Evolutionary conservation across 1,140 invertebrate genomes (phyloP).

Genomic region (Aethina tumida): DNA sequence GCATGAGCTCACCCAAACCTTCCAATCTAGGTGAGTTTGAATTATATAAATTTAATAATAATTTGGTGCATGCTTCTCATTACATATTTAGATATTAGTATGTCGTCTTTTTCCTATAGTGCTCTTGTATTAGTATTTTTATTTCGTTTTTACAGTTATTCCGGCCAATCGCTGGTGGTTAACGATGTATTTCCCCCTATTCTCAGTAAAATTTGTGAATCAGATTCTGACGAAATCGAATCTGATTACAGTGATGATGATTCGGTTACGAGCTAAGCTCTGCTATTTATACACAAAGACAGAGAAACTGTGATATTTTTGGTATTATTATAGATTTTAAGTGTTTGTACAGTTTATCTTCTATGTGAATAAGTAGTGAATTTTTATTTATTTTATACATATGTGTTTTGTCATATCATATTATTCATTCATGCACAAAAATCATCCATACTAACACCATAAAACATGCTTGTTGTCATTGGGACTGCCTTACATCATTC

Average conservation of each 20-base stretch:
- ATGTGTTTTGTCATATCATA: slow-evolving; percentile 7
- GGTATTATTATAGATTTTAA: background rate
- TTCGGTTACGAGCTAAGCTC: too few relatives aligned
- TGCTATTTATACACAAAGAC: slow-evolving; percentile 1
- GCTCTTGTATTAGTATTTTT: slow-evolving; percentile 5
- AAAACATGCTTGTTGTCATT: too few relatives aligned
- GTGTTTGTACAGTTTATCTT: slow-evolving; percentile 1
- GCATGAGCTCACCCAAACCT: slow-evolving; percentile 91
- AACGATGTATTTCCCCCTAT: slow-evolving; percentile 81
- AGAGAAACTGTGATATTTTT: slow-evolving; percentile 10
- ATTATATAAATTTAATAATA: slow-evolving; percentile 4
- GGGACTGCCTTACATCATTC: too few relatives aligned
- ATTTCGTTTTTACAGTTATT: slow-evolving; percentile 64
- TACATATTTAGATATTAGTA: slow-evolving; percentile 6
- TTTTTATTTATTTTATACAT: slow-evolving; percentile 5
- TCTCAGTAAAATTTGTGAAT: slow-evolving; percentile 29
- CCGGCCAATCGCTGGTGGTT: slow-evolving; percentile 81
- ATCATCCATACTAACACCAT: too few relatives aligned
- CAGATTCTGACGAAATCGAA: slow-evolving; percentile 20
- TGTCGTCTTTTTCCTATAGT: slow-evolving; percentile 1
- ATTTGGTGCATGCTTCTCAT: slow-evolving; percentile 5
- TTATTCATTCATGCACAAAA: too few relatives aligned
- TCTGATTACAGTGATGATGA: slow-evolving; percentile 8
- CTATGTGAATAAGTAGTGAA: background rate
- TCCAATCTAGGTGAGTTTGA: slow-evolving; percentile 91